Evolutionary conservation across 2,888 invertebrate species (phyloP), one percentile per base, ranked within the genome.

Genomic region (Trachelus iudaicus): DNA sequence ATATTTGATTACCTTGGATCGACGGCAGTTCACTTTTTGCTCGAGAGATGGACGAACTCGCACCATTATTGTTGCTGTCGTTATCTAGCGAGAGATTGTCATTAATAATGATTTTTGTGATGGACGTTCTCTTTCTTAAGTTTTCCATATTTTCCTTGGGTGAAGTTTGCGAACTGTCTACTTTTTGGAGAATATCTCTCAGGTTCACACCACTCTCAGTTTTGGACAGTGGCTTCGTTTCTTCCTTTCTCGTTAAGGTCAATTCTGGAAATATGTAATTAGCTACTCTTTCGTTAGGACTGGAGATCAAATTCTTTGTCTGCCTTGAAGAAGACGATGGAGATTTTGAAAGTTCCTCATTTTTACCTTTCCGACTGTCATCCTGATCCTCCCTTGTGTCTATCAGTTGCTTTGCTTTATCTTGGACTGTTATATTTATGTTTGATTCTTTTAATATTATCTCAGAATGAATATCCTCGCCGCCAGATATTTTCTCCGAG

Each of bases 391-490:
- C 40, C 23, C 23, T 56, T 1, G 23, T 23, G 34, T 90, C 87
- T 4, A 90, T 90, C 79, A 91, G 91, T 56, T 88, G 91, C 69
- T 90, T 90, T 80, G 90, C 91, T 77, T 91, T 91, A 33, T 90
- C 89, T 69, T 91, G 89, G 76, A 90, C 90, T 23, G 83, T 86
- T 1, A 86, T 89, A 74, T 90, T 69, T 71, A 33, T 15, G n/a
- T 71, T 71, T 31, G 71, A 71, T 31, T 71, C 15, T 11, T 71
- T 71, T 6, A 56, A 56, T 23, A 23, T 9, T 56, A 15, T 23
- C 40, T 56, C 23, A 56, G 40, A 23, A 11, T 71, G 31, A 33
- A 71, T 30, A 71, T 71, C 31, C 33, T 71, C 31, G 12, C n/a
- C 31, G 12, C n/a, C 9, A 31, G 71, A 31, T 71, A 31, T 71